Conservation (phyloP, 2,113 vertebrate species). For the Euleptes europaea region DNA sequence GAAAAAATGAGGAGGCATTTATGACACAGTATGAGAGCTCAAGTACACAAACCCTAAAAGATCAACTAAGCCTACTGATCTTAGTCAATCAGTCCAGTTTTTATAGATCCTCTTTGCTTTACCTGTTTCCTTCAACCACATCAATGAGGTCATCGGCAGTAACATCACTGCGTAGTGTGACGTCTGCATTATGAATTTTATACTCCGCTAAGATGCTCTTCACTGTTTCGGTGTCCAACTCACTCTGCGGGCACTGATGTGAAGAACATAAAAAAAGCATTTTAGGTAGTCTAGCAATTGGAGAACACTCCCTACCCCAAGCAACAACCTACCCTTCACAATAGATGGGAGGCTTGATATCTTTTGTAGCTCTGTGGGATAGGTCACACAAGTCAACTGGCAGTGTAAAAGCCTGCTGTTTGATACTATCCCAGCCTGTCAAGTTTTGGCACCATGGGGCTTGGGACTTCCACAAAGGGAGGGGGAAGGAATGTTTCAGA, state of each 20-base stretch:
- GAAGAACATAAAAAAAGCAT: background rate
- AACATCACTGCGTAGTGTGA: conserved; percentile 92
- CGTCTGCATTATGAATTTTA: conserved; percentile 97
- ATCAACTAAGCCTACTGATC: no score
- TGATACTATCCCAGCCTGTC: no score
- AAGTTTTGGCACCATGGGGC: no score
- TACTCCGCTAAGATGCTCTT: conserved; percentile 97
- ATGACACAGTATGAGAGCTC: background rate
- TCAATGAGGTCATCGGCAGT: conserved; percentile 98
- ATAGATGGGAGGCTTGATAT: no score
- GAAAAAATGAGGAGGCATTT: background rate
- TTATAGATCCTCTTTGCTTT: background rate
- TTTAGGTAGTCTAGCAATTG: background rate
- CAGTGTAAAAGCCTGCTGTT: no score
- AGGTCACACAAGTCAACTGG: background rate
- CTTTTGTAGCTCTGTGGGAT: background rate
- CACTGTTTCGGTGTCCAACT: conserved; percentile 92
- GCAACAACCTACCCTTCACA: background rate
- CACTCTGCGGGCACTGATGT: conserved; percentile 88
- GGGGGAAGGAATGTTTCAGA: no score
- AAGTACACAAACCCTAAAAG: background rate
- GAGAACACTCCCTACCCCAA: background rate
- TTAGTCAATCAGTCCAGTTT: background rate
- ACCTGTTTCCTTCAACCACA: conserved; percentile 97
- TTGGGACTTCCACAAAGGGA: no score